A percentile compares a stretch with the other conserved stretches of the same genome.
phyloP scores from a whole-genome alignment of 2,797 vertebrate genomes.

The Euphonia xanthogaster region DNA sequence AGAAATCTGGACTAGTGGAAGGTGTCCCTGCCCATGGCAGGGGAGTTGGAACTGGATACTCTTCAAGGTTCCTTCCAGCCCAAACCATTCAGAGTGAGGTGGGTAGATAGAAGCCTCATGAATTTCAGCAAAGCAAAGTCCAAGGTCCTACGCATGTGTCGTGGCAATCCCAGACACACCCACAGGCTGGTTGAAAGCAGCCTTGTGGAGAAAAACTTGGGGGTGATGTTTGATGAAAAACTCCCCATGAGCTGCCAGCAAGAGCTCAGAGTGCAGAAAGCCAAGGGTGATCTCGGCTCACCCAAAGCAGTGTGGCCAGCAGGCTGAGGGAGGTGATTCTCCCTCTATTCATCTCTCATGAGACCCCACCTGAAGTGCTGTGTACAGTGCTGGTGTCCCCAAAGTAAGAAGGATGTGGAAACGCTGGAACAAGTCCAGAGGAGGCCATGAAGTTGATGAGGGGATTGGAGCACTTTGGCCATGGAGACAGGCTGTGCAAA shows the following conservation, averaged over 20 bases:
- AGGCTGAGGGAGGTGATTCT: not conserved
- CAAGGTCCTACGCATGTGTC: rapidly evolving
- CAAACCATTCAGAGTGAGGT: not conserved
- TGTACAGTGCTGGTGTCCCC: not conserved
- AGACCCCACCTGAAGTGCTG: not conserved
- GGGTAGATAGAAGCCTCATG: not conserved
- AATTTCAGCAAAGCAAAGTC: not conserved
- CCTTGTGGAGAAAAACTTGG: not conserved
- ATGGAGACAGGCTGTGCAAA: not conserved
- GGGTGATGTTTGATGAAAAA: not conserved
- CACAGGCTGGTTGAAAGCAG: not conserved
- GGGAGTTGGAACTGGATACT: not conserved
- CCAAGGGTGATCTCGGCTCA: not conserved
- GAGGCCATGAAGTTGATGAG: not conserved
- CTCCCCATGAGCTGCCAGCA: rapidly evolving
- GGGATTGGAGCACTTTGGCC: not conserved
- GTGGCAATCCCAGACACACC: not conserved
- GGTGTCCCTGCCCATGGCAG: not conserved
- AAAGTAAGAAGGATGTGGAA: rapidly evolving
- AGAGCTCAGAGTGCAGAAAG: not conserved
- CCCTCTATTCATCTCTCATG: not conserved
- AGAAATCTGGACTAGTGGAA: not conserved
- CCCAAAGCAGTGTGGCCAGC: rapidly evolving
- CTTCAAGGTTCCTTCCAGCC: not conserved
- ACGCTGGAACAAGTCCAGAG: not conserved